phyloP scores from a whole-genome alignment of 2,888 invertebrate genomes.

The Notodonta ziczac region DNA sequence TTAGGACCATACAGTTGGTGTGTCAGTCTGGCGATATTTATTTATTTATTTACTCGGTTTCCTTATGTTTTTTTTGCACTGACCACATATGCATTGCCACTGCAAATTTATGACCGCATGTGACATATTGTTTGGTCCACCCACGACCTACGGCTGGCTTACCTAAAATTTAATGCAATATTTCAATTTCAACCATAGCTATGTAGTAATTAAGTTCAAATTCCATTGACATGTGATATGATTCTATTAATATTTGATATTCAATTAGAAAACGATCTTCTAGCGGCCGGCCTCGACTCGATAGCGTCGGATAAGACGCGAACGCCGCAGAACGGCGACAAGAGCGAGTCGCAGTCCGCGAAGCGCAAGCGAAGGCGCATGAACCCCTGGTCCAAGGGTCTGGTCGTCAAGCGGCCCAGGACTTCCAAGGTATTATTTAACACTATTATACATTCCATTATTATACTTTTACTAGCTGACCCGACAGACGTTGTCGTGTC shows the following conservation, averaged over 20 bases:
- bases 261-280: constrained; percentile 6
- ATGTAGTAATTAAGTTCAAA: not conserved
- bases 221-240: constrained; percentile 7
- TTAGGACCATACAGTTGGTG: no score
- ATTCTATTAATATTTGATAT: constrained; percentile 7
- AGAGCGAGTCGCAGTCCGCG: constrained; percentile 61
- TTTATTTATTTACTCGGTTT: no score
- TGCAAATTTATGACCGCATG: no score
- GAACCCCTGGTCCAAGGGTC: constrained; percentile 77
- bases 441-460: no score
- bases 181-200: not conserved
- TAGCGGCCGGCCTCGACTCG: constrained; percentile 54
- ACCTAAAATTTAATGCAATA: no score
- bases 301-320: constrained; percentile 55
- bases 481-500: no score
- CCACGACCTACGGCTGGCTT: no score
- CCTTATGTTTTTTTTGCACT: no score
- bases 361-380: constrained; percentile 73
- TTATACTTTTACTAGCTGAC: no score
- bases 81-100: no score
- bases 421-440: constrained; percentile 60
- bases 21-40: no score
- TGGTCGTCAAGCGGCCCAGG: constrained; percentile 67
- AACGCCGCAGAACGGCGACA: constrained; percentile 69
- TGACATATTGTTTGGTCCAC: no score